Evolutionary conservation across 2,797 vertebrate species (phyloP), one percentile per base, ranked within the genome.

Genomic region (Fratercula arctica): DNA sequence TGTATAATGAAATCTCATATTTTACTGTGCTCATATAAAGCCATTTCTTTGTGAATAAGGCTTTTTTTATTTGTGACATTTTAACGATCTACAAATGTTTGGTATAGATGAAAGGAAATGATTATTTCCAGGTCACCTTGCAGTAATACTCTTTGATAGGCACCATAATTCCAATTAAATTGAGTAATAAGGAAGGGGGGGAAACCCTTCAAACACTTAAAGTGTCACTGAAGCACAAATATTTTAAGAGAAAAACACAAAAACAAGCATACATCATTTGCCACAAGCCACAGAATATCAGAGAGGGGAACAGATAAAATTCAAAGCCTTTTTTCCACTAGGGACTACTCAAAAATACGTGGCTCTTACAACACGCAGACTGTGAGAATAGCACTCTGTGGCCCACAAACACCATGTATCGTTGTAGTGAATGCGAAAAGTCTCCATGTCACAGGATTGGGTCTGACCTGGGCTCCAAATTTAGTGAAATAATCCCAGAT

Each of bases 81-180:
- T 97, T 96, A 97, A 96, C 33, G 67, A 96, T 70, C 92, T 94
- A 96, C 93, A 94, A 96, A 96, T 96, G 92, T 92, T 90, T 90
- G 72, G 43, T 84, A 48, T 3, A 93, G 93, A 96, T 96, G 93
- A 97, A 97, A 97, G 95, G 82, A 95, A 96, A 88, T 89, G 16
- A 96, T 95, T 96, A 93, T 89, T 95, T 96, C 96, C 94, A 96
- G 92, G 92, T 95, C 95, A 96, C 68, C 75, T 87, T 87, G 85
- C 83, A 90, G 89, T 89, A 96, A 96, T 94, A 85, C 66, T 93
- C 96, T 90, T 90, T 96, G 97, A 96, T 95, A 84, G 87, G 77
- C 95, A 96, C 78, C 77, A 67, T 94, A 96, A 95, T 96, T 95
- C 94, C 94, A 95, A 95, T 96, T 96, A 96, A 94, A 96, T 48